Percentiles rank a stretch among this genome's conserved stretches.
phyloP scores from a whole-genome alignment of 64 coral and sea anemone genomes.

The Pocillopora verrucosa region DNA sequence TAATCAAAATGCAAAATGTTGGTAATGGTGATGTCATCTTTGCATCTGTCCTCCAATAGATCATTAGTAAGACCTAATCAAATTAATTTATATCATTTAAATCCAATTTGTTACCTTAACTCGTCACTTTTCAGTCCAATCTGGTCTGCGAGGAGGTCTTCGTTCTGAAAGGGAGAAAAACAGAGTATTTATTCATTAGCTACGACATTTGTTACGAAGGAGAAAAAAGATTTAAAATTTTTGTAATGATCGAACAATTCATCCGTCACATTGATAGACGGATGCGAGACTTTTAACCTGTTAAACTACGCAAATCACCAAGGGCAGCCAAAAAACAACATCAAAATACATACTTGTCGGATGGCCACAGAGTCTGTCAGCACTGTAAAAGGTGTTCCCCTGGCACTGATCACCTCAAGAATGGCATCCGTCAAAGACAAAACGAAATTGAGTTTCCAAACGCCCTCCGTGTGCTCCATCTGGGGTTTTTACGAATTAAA shows the following conservation, averaged over 20 bases:
- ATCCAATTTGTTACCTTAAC: conserved; percentile 6
- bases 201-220: too few species aligned
- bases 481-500: not conserved
- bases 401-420: conserved; percentile 71
- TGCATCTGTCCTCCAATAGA: too few species aligned
- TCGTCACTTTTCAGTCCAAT: conserved; percentile 39
- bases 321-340: not conserved
- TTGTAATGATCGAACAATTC: not conserved
- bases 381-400: conserved; percentile 79
- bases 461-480: conserved; percentile 87
- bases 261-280: not conserved
- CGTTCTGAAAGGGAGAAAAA: conserved; percentile 27
- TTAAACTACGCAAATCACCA: not conserved
- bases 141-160: conserved; percentile 67
- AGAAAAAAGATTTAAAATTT: not conserved
- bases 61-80: too few species aligned
- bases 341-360: conserved; percentile 59
- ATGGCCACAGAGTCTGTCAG: conserved; percentile 86
- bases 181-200: too few species aligned
- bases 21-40: too few species aligned
- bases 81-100: too few species aligned
- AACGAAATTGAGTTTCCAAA: conserved; percentile 78
- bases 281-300: too few species aligned
- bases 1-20: too few species aligned
- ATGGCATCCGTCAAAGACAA: conserved; percentile 82